A percentile compares a stretch with the other conserved stretches of the same genome.
Evolutionary conservation across 2,888 invertebrate genomes (phyloP).

Genomic region (Sminthurinus aureus): DNA sequence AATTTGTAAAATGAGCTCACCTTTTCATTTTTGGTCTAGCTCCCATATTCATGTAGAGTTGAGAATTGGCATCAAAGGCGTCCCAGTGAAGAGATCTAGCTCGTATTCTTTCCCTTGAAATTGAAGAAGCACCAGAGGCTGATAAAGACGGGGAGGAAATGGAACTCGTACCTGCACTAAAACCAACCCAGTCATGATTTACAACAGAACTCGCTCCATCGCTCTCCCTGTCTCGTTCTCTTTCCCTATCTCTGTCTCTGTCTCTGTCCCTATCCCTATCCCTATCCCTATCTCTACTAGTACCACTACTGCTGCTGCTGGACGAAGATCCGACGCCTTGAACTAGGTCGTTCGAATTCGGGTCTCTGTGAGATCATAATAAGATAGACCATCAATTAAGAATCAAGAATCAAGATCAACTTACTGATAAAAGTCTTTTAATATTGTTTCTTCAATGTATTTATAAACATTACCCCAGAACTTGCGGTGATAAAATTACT

Average conservation of each 20-base stretch:
- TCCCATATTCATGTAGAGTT: slow-evolving; percentile 56
- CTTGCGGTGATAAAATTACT: slow-evolving; percentile 64
- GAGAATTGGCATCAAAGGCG: slow-evolving; percentile 52
- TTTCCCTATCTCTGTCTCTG: too few relatives aligned
- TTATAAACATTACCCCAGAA: too few relatives aligned
- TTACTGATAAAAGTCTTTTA: neutral
- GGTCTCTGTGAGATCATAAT: slow-evolving; percentile 49
- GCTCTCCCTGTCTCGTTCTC: neutral
- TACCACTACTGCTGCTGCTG: slow-evolving; percentile 33
- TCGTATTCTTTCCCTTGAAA: slow-evolving; percentile 51
- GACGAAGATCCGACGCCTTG: slow-evolving; percentile 23
- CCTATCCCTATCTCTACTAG: slow-evolving; percentile 36
- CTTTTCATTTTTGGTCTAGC: slow-evolving; percentile 63
- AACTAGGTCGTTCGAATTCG: slow-evolving; percentile 54
- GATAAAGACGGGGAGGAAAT: slow-evolving; percentile 33
- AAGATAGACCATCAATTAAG: neutral
- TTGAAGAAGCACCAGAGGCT: slow-evolving; percentile 16
- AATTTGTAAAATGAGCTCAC: slow-evolving; percentile 63
- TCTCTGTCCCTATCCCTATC: too few relatives aligned
- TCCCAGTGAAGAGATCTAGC: slow-evolving; percentile 58
- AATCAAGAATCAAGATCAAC: neutral
- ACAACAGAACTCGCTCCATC: slow-evolving; percentile 40
- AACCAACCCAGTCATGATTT: slow-evolving; percentile 36
- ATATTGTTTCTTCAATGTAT: too few relatives aligned
- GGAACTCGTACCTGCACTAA: slow-evolving; percentile 42